Evolutionary conservation across 2,888 invertebrate species (phyloP).

Genomic region (Camptogramma bilineatum): DNA sequence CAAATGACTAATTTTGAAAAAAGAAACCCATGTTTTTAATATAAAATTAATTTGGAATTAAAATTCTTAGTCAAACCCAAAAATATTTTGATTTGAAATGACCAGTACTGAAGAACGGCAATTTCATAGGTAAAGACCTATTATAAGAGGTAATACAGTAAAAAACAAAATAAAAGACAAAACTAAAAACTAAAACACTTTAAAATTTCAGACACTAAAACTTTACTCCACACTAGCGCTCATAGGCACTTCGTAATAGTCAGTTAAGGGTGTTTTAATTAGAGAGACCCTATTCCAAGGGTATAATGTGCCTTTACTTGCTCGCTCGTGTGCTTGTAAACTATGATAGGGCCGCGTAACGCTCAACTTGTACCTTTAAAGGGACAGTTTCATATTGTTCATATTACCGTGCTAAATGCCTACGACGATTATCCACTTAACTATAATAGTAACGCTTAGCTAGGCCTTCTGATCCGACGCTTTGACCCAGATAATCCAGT

Average conservation of each 20-base stretch:
- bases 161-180: constrained; percentile 4
- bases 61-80: too few species aligned
- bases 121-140: too few species aligned
- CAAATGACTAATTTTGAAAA: too few species aligned
- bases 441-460: constrained; percentile 52
- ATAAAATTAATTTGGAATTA: too few species aligned
- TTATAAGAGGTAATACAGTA: not conserved
- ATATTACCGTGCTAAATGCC: constrained; percentile 65
- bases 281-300: constrained; percentile 76
- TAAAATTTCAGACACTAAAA: constrained; percentile 30
- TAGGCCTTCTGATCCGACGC: constrained; percentile 22
- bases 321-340: constrained; percentile 73
- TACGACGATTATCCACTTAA: constrained; percentile 57
- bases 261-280: constrained; percentile 82
- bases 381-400: constrained; percentile 60
- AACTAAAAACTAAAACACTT: constrained; percentile 17
- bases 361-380: constrained; percentile 58
- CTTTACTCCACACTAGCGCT: constrained; percentile 54
- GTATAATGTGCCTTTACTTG: constrained; percentile 77
- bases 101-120: too few species aligned
- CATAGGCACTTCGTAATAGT: constrained; percentile 72
- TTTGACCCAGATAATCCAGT: constrained; percentile 13
- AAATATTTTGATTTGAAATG: too few species aligned
- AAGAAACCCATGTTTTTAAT: too few species aligned
- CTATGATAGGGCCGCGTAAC: constrained; percentile 67